Base-by-base conservation (phyloP, 2,113 vertebrate species). In the Todiramphus chloris region DNA sequence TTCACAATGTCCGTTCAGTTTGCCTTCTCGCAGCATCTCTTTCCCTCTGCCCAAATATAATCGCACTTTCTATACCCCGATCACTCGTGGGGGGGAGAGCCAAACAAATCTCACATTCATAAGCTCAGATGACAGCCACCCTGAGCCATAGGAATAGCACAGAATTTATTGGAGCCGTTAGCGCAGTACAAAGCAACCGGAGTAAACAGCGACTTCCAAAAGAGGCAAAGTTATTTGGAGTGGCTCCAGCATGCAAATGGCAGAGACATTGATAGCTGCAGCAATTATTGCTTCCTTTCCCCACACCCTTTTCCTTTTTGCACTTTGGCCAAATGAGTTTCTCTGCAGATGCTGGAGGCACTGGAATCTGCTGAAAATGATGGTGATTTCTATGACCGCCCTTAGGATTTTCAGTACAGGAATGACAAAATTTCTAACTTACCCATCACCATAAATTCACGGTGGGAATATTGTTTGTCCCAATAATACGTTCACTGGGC, bases 71-170 rank as follows among this genome's bases (percentile, higher is more conserved):
- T 96, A 93, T 51, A 92, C 69, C 75, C 81, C 0, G 67, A 44
- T 90, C 79, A 46, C 75, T 94, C 25, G 11, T 25, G 63, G 53
- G 9, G 20, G 6, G 62, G 53, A 79, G 51, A 94, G 53, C 76
- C 90, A 95, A 93, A 96, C 91, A 96, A 91, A 95, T 96, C 88
- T 93, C 79, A 86, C 93, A 97, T 96, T 95, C 96, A 96, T 94
- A 92, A 88, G 91, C 90, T 75, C 73, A 91, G 74, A 94, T 91
- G 95, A 93, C 87, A 96, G 76, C 85, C 91, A 93, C 83, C 60
- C 63, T 21, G 77, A 94, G 83, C 93, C 83, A 11, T 77, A 83
- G 82, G 76, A 91, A 67, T 53, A 44, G 46, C 76, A 39, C 0
- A 3, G 93, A 83, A 93, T 94, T 96, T 95, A 88, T 64, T 75